Conservation (phyloP, 2,797 vertebrate genomes). For the Eospalax fontanierii region DNA sequence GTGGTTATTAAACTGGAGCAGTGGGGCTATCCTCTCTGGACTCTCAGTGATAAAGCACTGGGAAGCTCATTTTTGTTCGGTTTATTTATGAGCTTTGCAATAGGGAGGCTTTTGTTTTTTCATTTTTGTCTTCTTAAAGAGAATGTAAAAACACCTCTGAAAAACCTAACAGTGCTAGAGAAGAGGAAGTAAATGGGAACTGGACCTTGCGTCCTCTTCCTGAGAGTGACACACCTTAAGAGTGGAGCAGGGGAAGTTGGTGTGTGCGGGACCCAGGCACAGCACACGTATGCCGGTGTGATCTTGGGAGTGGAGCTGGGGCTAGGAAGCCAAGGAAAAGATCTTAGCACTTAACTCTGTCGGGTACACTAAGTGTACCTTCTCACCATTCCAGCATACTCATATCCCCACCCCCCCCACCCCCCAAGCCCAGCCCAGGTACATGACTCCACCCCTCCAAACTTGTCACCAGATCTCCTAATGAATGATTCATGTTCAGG, state of each 20-base stretch:
- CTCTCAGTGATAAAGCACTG: background rate
- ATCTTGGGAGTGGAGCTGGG: background rate
- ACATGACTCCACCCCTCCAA: conserved; percentile 10
- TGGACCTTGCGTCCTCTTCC: background rate
- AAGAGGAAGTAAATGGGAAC: background rate
- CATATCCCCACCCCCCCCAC: background rate
- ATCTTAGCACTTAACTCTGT: background rate
- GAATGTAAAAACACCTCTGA: background rate
- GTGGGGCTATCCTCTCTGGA: background rate
- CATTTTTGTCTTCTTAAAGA: background rate
- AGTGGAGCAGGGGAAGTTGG: background rate
- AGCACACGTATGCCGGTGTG: background rate
- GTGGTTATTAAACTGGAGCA: background rate
- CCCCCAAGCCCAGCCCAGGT: conserved; percentile 34
- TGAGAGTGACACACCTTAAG: background rate
- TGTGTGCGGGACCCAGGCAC: background rate
- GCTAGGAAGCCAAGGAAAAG: background rate
- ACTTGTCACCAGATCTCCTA: conserved; percentile 78
- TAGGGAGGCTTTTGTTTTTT: background rate
- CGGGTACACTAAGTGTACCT: background rate
- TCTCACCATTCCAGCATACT: too few relatives aligned
- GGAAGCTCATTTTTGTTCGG: background rate
- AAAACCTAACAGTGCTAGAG: background rate
- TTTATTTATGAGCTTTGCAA: background rate
- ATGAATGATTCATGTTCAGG: conserved; percentile 82